Percentiles rank a stretch among this genome's conserved stretches.
These are phyloP conservation scores for Mastomys natalensis DNA, from an alignment of 2,113 vertebrate species.

Conservation along the genomic window DNA sequence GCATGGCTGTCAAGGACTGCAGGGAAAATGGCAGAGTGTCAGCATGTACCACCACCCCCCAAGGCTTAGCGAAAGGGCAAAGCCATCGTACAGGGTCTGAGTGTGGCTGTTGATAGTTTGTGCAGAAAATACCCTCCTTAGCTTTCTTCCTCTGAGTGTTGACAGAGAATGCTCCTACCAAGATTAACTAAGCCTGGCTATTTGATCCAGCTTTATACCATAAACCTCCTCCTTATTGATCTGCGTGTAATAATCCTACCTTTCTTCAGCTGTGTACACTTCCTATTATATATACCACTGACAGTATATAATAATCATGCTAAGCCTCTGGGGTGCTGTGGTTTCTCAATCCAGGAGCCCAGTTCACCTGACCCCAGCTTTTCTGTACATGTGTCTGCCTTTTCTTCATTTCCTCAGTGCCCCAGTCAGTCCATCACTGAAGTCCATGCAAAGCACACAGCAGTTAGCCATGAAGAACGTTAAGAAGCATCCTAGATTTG, in stretches of 20 bases:
- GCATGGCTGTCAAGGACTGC: background rate
- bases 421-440: background rate
- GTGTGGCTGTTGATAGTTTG: background rate
- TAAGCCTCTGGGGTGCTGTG: background rate
- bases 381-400: background rate
- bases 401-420: background rate
- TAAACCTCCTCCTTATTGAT: background rate
- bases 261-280: background rate
- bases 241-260: background rate
- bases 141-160: background rate
- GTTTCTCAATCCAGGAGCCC: background rate
- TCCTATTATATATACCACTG: background rate
- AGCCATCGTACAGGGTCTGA: background rate
- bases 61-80: too few relatives aligned
- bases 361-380: background rate
- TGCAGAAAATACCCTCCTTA: background rate
- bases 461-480: background rate
- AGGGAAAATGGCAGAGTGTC: too few relatives aligned
- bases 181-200: background rate
- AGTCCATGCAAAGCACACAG: background rate
- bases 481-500: conserved; percentile 14
- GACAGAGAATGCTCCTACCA: background rate
- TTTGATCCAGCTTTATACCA: background rate
- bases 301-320: background rate
- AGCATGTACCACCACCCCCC: too few relatives aligned